A percentile compares a stretch with the other conserved stretches of the same genome.
These are phyloP conservation scores for Podiceps cristatus DNA, from an alignment of 2,113 vertebrate genomes.

Conservation along the genomic window DNA sequence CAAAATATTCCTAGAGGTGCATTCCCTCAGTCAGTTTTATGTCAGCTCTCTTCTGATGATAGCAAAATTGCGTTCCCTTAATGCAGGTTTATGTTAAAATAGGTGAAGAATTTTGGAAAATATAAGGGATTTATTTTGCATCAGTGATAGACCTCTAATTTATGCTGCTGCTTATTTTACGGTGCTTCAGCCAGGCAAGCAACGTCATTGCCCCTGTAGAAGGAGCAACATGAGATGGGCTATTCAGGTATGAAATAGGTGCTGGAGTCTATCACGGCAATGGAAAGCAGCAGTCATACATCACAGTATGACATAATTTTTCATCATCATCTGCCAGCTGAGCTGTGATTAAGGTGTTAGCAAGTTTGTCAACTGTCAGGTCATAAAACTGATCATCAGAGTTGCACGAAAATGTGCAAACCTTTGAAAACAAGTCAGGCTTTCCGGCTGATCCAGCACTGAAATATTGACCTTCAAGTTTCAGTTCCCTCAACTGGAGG, in stretches of 20 bases:
- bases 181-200: neutral
- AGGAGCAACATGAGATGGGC: neutral
- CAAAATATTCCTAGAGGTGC: neutral
- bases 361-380: conserved; percentile 30
- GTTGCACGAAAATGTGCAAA: neutral
- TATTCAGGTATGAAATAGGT: neutral
- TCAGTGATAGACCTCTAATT: neutral
- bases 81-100: neutral
- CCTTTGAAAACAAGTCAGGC: neutral
- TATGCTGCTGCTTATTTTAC: neutral
- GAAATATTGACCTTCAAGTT: neutral
- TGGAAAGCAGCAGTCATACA: conserved; percentile 5
- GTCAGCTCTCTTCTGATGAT: neutral
- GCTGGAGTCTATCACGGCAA: neutral
- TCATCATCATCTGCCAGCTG: conserved; percentile 23
- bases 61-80: neutral
- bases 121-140: neutral
- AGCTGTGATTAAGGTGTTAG: conserved; percentile 44
- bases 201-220: neutral
- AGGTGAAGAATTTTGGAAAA: neutral
- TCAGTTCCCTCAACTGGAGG: neutral
- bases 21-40: neutral
- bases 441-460: neutral
- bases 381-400: conserved; percentile 20
- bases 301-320: conserved; percentile 40